Base-by-base conservation (phyloP, 1,140 invertebrate genomes). In the Drosophila albomicans region DNA sequence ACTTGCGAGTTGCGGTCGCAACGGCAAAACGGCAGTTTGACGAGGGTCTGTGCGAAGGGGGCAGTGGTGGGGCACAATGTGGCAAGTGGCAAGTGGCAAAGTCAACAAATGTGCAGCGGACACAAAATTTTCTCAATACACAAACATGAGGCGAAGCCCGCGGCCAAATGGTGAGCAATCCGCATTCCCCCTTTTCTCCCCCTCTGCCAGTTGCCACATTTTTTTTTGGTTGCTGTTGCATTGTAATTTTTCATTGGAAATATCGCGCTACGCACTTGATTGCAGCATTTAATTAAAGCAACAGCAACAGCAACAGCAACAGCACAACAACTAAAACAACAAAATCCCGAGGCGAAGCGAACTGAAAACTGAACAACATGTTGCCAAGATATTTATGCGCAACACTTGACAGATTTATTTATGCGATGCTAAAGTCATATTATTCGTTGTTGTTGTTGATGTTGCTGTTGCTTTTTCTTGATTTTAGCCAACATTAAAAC, bases 381-480 rank as follows among this genome's bases (percentile, higher is more conserved):
- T 85, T 89, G 85, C 81, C 61, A 78, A 85, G 85, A 89, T 89
- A 85, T 89, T 89, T 89, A 89, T 89, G 85, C 81, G 75, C 86
- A 89, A 89, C 85, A 89, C 85, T 89, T 89, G 85, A 89, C 85
- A 89, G 85, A 89, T 89, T 90, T 89, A 89, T 89, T 89, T 89
- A 89, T 89, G 81, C 66, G 65, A 46, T 61, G 66, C 72, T 76
- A 69, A 78, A 78, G 78, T 62, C 61, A 51, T 30, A 13, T 56
- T 43, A 13, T 30, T 45, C 28, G n/a, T 28, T 13, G 20, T 46
- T 48, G 25, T n/a, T 66, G 7, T 28, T 15, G 15, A 1, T 13
- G 20, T 46, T 48, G 25, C 6, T 66, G 8, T 45, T 48, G 11
- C 35, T 30, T 8, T 5, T 43, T n/a, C 43, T 46, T 32, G 25